phyloP scores from a whole-genome alignment of 1,140 invertebrate genomes.

The Mercenaria mercenaria region DNA sequence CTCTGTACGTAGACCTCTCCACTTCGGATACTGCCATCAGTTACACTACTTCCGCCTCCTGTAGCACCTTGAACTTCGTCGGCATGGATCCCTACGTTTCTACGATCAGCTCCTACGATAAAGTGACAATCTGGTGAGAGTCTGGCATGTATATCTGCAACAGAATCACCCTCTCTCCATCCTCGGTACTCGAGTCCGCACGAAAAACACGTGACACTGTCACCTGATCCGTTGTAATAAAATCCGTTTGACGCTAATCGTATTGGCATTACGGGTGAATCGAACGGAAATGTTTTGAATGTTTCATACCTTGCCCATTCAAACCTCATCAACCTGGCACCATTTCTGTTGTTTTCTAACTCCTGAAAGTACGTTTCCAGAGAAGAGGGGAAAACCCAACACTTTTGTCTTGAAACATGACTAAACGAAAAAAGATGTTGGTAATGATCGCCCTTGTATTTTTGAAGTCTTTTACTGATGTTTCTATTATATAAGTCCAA shows the following conservation, averaged over 20 bases:
- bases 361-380: not conserved
- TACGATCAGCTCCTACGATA: not conserved
- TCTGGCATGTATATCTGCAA: not conserved
- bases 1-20: not conserved
- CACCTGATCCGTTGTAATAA: slow-evolving; percentile 22
- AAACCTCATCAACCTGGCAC: slow-evolving; percentile 81
- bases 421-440: no score
- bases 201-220: slow-evolving; percentile 37
- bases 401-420: not conserved
- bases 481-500: no score
- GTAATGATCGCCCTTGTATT: no score
- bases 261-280: not conserved
- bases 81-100: not conserved
- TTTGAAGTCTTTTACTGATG: no score
- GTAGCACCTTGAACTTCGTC: not conserved
- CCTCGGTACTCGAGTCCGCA: not conserved
- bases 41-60: not conserved
- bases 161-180: not conserved
- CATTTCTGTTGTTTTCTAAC: slow-evolving; percentile 78
- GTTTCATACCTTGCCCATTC: slow-evolving; percentile 34
- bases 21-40: not conserved
- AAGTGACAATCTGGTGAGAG: not conserved
- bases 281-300: slow-evolving; percentile 15
- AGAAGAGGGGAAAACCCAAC: not conserved
- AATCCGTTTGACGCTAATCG: slow-evolving; percentile 24